Base-by-base conservation (phyloP, 2,888 invertebrate genomes). In the Perithous albicinctus region DNA sequence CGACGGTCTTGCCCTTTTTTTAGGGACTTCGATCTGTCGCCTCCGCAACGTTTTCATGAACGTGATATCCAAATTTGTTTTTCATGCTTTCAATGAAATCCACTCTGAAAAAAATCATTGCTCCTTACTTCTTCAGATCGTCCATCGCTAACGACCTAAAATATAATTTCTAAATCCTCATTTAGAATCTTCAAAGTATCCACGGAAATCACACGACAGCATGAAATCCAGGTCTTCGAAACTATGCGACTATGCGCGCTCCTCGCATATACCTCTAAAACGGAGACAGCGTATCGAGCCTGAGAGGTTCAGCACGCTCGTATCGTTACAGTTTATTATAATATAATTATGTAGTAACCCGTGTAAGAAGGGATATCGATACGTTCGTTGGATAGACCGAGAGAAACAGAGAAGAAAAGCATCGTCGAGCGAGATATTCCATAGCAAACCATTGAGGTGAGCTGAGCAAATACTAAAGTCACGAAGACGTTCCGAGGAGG, bases 241-340 rank as follows among this genome's bases (percentile, higher is more conserved):
- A 26, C 64, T 12, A 74, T 20, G 38, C 29, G 26, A 64, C 43
- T n/a, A n/a, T n/a, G n/a, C 72, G 51, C 59, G 72, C 64, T 15
- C 54, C 29, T 23, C 26, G 10, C 59, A 38, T 20, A 38, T 18
- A 69, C 41, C 48, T 67, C 35, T 64, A 54, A 12, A n/a, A n/a
- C n/a, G n/a, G n/a, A 15, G 26, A 73, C 7, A 51, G n/a, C 8
- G 59, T n/a, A 67, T 56, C 23, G 48, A 59, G 35, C 35, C 76
- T 83, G 82, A 75, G 73, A 59, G 80, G 80, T 38, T 63, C 74
- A 75, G 80, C 79, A 78, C 73, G 87, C 86, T 87, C 87, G 88
- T 89, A 91, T 92, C 91, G 91, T 91, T 92, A 91, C 90, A 91
- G 89, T 92, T 92, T 92, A 92, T 92, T 92, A 91, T 92, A 91